phyloP scores from a whole-genome alignment of 2,113 vertebrate species.

The Lota lota region DNA sequence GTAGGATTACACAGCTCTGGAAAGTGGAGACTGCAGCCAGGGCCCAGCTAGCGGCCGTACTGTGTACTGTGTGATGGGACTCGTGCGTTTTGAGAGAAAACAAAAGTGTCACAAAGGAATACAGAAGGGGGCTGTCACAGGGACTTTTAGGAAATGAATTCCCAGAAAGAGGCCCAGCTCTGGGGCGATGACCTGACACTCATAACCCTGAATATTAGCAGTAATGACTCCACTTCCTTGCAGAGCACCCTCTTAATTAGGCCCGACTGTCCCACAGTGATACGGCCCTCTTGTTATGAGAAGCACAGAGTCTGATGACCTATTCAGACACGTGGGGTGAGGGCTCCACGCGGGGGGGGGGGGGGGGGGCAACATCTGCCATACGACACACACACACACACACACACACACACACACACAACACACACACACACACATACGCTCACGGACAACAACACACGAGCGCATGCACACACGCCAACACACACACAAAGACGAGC shows the following conservation, averaged over 20 bases:
- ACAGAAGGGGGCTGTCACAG: neutral
- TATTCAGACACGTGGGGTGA: slow-evolving; percentile 3
- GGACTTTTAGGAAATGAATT: slow-evolving; percentile 50
- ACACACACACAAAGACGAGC: neutral
- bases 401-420: neutral
- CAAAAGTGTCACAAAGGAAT: no score
- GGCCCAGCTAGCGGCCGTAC: no score
- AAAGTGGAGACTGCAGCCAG: no score
- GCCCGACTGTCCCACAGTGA: slow-evolving; percentile 52
- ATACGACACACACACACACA: slow-evolving; percentile 4
- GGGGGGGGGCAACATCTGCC: slow-evolving; percentile 18
- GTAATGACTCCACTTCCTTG: slow-evolving; percentile 67
- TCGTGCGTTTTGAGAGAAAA: no score
- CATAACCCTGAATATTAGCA: slow-evolving; percentile 63
- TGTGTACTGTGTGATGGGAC: no score
- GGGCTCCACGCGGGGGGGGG: neutral
- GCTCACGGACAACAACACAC: neutral
- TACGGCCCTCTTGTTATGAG: slow-evolving; percentile 51
- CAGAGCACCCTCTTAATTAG: slow-evolving; percentile 47
- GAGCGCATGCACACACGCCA: neutral
- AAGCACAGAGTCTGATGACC: slow-evolving; percentile 42
- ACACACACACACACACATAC: slow-evolving; percentile 1
- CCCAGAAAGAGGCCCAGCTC: slow-evolving; percentile 11
- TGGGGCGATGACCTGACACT: slow-evolving; percentile 36
- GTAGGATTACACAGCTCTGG: no score